A percentile compares a stretch with the other conserved stretches of the same genome.
These are phyloP conservation scores for Melanerpes formicivorus DNA, from an alignment of 2,113 vertebrate genomes.

Conservation along the genomic window DNA sequence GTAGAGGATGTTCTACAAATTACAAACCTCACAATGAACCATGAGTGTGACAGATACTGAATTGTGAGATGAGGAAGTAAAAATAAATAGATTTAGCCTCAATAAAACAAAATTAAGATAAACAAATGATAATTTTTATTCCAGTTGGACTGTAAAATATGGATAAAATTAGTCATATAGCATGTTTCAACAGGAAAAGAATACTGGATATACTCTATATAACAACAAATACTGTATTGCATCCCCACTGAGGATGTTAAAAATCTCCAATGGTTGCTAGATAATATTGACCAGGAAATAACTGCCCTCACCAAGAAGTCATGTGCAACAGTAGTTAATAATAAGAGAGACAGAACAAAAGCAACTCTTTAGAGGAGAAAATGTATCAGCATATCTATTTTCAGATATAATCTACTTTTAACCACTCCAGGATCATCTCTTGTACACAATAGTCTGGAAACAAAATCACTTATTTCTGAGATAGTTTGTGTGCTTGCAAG, in stretches of 20 bases:
- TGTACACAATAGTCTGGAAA: neutral
- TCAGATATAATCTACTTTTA: neutral
- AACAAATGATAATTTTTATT: neutral
- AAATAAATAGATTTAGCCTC: conserved; percentile 27
- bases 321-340: neutral
- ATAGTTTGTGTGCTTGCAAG: neutral
- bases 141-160: neutral
- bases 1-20: conserved; percentile 17
- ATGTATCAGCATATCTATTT: neutral
- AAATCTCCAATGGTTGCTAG: neutral
- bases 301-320: neutral
- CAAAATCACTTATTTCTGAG: neutral
- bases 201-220: neutral
- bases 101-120: conserved; percentile 3
- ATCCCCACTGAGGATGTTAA: neutral
- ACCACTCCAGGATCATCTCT: neutral
- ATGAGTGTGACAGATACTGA: conserved; percentile 39
- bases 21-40: conserved; percentile 17
- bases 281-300: neutral
- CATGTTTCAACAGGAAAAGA: conserved; percentile 2
- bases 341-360: neutral
- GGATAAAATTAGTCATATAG: neutral
- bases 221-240: neutral
- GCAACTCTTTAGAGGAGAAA: neutral
- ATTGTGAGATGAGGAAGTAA: conserved; percentile 42